Base-by-base conservation (phyloP, 2,113 vertebrate species). In the Gobiocypris rarus region DNA sequence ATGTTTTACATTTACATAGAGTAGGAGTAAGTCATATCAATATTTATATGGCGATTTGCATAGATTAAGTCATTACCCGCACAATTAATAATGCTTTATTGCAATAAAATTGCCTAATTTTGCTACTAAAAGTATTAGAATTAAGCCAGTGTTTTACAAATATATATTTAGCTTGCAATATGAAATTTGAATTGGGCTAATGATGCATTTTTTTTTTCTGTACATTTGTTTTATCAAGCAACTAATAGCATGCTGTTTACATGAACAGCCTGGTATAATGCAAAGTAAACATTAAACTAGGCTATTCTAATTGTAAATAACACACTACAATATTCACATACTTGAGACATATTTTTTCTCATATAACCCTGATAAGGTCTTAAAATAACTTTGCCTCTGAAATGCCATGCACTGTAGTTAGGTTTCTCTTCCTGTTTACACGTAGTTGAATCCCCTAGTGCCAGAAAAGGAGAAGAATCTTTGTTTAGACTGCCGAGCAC, bases 21-120 rank as follows among this genome's bases (percentile, higher is more conserved):
- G 90, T 92, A 88, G 90, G 89, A 92, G 90, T 89, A 90, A 91
- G 88, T 92, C 92, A 91, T 90, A 93, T 91, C 91, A 94, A 93
- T 93, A 93, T 93, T 89, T 78, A 88, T 91, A 91, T 92, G 89
- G 91, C 90, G 93, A 94, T 94, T 94, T 87, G 79, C 81, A 83
- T 83, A 82, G 56, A 88, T 87, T 84, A 88, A 45, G 83, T 76
- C 86, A 84, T 89, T 89, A 88, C 74, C 31, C 61, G 24, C 50
- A 80, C 87, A 75, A 86, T 78, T 88, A 89, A 87, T 83, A 75
- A 87, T 63, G 85, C 83, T 91, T 83, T 89, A 90, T 88, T 86
- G 61, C 81, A 63, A 80, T 88, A 83, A 84, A 84, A 77, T 81
- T 41, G 75, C 24, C 61, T 88, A 81, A 88, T 88, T 83, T 84